A percentile compares a stretch with the other conserved stretches of the same genome.
phyloP scores from a whole-genome alignment of 2,797 vertebrate genomes.

The Novumbra hubbsi region DNA sequence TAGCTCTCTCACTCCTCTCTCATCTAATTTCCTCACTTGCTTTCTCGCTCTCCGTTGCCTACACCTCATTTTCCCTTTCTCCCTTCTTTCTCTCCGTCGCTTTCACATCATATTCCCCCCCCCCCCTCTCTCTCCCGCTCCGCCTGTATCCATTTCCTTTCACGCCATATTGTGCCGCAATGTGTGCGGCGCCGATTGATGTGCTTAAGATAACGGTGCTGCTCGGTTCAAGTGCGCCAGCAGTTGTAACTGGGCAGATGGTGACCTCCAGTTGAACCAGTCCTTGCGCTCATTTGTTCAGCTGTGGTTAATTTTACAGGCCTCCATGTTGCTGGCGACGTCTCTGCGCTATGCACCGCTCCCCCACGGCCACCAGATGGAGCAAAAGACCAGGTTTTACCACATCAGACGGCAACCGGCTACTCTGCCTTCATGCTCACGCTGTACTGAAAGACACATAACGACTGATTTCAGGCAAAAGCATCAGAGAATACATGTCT shows the following conservation, averaged over 20 bases:
- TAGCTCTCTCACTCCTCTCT: conserved; percentile 43
- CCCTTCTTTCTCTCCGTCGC: conserved; percentile 25
- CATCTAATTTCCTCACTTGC: conserved; percentile 52
- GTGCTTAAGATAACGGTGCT: conserved; percentile 78
- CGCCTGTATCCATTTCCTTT: conserved; percentile 49
- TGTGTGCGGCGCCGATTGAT: conserved; percentile 51
- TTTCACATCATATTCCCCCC: neutral
- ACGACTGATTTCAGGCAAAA: neutral
- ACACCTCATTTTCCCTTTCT: conserved; percentile 8
- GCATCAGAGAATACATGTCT: neutral
- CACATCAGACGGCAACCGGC: neutral
- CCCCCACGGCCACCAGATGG: conserved; percentile 72
- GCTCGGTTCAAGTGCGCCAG: conserved; percentile 80
- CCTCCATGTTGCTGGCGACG: conserved; percentile 49
- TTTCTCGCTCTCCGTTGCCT: conserved; percentile 27
- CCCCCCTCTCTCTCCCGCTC: conserved; percentile 24
- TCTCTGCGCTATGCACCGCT: conserved; percentile 1
- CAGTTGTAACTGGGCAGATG: conserved; percentile 86
- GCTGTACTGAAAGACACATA: neutral
- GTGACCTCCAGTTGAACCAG: conserved; percentile 90
- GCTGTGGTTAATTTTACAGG: conserved; percentile 83
- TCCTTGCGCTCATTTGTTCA: conserved; percentile 88
- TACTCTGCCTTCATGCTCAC: neutral
- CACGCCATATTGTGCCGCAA: conserved; percentile 45
- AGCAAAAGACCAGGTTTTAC: conserved; percentile 71